Conservation (phyloP, 2,113 vertebrate species). For the Syngnathus scovelli region DNA sequence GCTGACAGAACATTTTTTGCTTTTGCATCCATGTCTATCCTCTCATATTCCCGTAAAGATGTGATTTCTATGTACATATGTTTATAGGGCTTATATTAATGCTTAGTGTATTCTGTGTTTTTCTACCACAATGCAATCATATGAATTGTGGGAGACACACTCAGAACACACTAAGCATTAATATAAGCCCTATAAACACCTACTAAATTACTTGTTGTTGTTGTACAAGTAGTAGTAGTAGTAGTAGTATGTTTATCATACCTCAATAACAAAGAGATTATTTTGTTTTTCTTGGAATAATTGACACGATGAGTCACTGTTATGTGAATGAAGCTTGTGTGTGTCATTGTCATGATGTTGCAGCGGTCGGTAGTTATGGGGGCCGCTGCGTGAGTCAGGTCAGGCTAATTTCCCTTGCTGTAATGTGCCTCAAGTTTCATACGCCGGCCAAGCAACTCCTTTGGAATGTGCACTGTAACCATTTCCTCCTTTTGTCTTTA, state of each 20-base stretch:
- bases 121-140: too few species aligned
- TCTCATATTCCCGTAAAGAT: too few species aligned
- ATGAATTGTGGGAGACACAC: too few species aligned
- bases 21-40: too few species aligned
- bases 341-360: slow-evolving; percentile 12
- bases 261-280: not conserved
- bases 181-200: too few species aligned
- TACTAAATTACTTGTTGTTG: too few species aligned
- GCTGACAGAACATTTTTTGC: too few species aligned
- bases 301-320: slow-evolving; percentile 22
- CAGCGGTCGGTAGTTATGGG: not conserved
- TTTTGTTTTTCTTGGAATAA: not conserved
- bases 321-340: not conserved
- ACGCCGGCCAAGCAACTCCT: slow-evolving; percentile 43
- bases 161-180: too few species aligned
- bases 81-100: too few species aligned
- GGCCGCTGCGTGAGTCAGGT: slow-evolving; percentile 48
- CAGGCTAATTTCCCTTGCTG: slow-evolving; percentile 52
- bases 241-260: not conserved
- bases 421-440: slow-evolving; percentile 45
- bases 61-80: too few species aligned
- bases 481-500: slow-evolving; percentile 66
- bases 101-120: too few species aligned
- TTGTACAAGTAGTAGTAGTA: too few species aligned
- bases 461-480: slow-evolving; percentile 59